phyloP scores from a whole-genome alignment of 2,797 vertebrate genomes.

The Sandelia bainsii region DNA sequence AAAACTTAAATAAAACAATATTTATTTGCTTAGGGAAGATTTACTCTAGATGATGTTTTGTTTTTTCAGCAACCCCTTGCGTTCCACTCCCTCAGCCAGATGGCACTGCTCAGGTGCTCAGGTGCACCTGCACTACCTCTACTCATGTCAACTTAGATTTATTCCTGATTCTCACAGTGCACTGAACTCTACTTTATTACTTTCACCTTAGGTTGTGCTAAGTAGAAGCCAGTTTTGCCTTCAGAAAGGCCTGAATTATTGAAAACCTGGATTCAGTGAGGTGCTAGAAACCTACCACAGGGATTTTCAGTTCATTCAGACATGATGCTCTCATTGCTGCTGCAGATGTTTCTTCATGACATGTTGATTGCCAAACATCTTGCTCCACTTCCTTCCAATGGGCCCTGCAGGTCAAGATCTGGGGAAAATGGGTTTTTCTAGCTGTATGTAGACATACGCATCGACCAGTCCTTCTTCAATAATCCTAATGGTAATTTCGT shows the following conservation, averaged over 20 bases:
- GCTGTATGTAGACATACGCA: background rate
- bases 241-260: conserved; percentile 55
- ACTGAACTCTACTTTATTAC: conserved; percentile 3
- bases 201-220: background rate
- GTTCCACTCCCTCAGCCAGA: conserved; percentile 1
- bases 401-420: background rate
- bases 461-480: background rate
- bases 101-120: background rate
- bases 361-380: conserved; percentile 10
- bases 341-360: background rate
- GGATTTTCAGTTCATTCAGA: conserved; percentile 19
- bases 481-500: conserved; percentile 19
- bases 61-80: conserved; percentile 4
- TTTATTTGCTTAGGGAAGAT: conserved; percentile 43
- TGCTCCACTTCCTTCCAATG: conserved; percentile 2
- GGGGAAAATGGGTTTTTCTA: background rate
- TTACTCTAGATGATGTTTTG: conserved; percentile 29
- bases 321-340: conserved; percentile 10
- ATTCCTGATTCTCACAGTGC: background rate
- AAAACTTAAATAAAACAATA: too few relatives aligned
- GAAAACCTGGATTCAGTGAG: conserved; percentile 35
- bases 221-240: conserved; percentile 22
- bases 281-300: conserved; percentile 22
- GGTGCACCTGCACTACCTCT: background rate
- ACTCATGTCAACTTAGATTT: background rate